phyloP scores from a whole-genome alignment of 1,140 invertebrate genomes.

The Macrostomum lignano region DNA sequence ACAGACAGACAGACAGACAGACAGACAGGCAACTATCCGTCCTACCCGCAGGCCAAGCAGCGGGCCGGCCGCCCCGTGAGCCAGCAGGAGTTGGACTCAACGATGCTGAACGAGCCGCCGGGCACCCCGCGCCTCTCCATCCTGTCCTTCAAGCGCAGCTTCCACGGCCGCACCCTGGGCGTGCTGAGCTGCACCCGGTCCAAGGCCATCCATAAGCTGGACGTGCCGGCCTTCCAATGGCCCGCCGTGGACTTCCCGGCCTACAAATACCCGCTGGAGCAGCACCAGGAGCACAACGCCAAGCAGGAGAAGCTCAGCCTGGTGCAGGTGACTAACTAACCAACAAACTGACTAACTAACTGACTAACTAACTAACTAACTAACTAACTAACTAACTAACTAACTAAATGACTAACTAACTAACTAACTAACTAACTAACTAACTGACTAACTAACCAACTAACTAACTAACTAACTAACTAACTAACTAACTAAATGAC shows the following conservation, averaged over 20 bases:
- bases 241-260: conserved; percentile 60
- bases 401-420: too few relatives aligned
- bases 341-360: too few relatives aligned
- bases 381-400: too few relatives aligned
- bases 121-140: conserved; percentile 54
- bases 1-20: too few relatives aligned
- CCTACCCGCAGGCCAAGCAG: conserved; percentile 30
- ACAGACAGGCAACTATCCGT: too few relatives aligned
- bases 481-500: too few relatives aligned
- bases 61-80: conserved; percentile 40
- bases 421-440: too few relatives aligned
- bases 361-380: too few relatives aligned
- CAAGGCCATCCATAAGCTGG: conserved; percentile 77
- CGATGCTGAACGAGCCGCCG: conserved; percentile 52
- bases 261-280: conserved; percentile 67
- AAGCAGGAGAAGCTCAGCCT: not conserved
- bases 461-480: too few relatives aligned
- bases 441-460: too few relatives aligned
- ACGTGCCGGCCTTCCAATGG: conserved; percentile 76
- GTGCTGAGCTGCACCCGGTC: conserved; percentile 62
- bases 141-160: conserved; percentile 52
- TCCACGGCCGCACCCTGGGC: conserved; percentile 33
- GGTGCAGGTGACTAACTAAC: not conserved
- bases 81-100: conserved; percentile 45
- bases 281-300: conserved; percentile 31